phyloP scores from a whole-genome alignment of 1,140 invertebrate genomes.

The Zaprionus ghesquierei region DNA sequence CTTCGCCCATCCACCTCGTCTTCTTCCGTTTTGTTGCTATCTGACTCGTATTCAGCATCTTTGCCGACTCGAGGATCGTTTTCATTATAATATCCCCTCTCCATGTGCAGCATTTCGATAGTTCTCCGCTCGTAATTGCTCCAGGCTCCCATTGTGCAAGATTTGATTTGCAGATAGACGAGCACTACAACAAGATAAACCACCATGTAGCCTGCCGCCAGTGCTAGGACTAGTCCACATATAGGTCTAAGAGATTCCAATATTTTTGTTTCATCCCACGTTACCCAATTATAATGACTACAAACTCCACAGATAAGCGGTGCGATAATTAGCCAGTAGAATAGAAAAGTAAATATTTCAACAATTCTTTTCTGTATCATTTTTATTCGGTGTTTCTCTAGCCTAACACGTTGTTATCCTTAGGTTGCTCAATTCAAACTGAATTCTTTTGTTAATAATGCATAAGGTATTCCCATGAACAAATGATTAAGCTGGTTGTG shows the following conservation, averaged over 20 bases:
- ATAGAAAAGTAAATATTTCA: slow-evolving; percentile 10
- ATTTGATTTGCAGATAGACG: background rate
- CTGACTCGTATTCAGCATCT: background rate
- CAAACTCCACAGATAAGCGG: background rate
- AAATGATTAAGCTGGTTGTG: no score
- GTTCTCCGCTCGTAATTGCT: background rate
- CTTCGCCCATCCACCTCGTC: background rate
- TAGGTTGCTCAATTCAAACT: background rate
- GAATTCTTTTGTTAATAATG: background rate
- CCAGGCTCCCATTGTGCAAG: background rate
- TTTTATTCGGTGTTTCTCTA: background rate
- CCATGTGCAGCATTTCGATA: slow-evolving; percentile 7
- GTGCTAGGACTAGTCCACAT: background rate
- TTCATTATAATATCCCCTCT: background rate
- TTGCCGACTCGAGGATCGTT: background rate
- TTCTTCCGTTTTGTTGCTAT: background rate
- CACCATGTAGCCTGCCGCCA: slow-evolving; percentile 4
- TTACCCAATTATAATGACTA: background rate
- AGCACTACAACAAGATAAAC: slow-evolving; percentile 7
- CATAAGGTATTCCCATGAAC: no score
- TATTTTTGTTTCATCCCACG: background rate
- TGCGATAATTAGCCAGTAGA: slow-evolving; percentile 9
- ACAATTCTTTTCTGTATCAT: slow-evolving; percentile 29
- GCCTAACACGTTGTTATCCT: background rate
- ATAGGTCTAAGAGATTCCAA: background rate